These are phyloP conservation scores for Glomeris marginata DNA, from an alignment of 2,888 invertebrate genomes.

Conservation along the genomic window DNA sequence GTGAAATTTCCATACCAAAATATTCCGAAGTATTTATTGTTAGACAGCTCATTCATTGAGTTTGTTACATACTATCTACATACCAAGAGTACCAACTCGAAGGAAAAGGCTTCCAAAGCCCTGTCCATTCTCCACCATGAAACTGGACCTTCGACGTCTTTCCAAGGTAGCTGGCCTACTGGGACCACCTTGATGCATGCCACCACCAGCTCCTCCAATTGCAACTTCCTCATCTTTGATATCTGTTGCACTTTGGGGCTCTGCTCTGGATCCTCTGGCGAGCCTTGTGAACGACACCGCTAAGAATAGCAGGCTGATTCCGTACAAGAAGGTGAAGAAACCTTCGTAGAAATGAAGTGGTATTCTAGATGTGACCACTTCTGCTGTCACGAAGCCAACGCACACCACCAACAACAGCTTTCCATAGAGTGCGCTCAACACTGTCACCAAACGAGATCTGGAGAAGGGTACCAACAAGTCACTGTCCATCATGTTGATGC, in stretches of 20 bases:
- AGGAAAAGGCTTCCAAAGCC: constrained; percentile 59
- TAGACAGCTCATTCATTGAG: background rate
- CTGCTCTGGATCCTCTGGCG: too few species aligned
- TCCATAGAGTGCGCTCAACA: constrained; percentile 91
- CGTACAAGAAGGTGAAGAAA: constrained; percentile 86
- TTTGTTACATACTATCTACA: constrained; percentile 20
- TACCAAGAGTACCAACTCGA: constrained; percentile 83
- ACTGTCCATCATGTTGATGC: too few species aligned
- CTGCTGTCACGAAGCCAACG: constrained; percentile 84
- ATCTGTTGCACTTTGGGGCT: too few species aligned
- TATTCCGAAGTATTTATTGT: too few species aligned
- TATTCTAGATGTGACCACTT: constrained; percentile 81
- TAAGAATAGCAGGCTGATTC: constrained; percentile 80
- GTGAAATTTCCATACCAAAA: too few species aligned
- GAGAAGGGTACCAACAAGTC: constrained; percentile 19
- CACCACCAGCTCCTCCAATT: too few species aligned
- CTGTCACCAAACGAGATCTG: constrained; percentile 88
- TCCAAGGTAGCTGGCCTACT: background rate
- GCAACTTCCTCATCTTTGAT: too few species aligned
- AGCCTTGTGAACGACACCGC: background rate
- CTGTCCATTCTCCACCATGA: constrained; percentile 12
- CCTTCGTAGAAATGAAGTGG: constrained; percentile 87
- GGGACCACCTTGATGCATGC: too few species aligned
- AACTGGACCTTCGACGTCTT: constrained; percentile 7
- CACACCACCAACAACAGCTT: constrained; percentile 86